These are phyloP conservation scores for Pollenia griseotomentosa DNA, from an alignment of 2,888 invertebrate genomes.

Conservation along the genomic window DNA sequence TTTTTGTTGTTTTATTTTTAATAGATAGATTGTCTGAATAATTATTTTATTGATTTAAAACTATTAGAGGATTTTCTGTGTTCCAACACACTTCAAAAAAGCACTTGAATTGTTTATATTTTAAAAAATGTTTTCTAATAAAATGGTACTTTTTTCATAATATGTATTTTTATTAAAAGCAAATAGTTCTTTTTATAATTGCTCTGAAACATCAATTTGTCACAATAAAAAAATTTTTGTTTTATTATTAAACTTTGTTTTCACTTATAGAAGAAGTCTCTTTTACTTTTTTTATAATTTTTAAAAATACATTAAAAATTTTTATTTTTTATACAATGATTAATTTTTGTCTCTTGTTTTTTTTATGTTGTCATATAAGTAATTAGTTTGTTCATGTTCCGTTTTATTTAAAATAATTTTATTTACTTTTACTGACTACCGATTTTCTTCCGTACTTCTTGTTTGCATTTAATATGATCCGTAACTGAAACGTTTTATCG, in stretches of 20 bases:
- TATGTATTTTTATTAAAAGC: background rate
- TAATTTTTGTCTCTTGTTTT: too few species aligned
- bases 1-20: constrained; percentile 4
- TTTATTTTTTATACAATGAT: too few species aligned
- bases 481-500: constrained; percentile 76
- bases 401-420: background rate
- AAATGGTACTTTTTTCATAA: constrained; percentile 1
- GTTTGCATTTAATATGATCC: constrained; percentile 76
- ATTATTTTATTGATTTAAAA: background rate
- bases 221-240: too few species aligned
- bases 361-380: too few species aligned
- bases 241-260: background rate
- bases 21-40: background rate
- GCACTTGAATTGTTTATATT: constrained; percentile 9
- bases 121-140: background rate
- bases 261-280: background rate
- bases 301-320: too few species aligned
- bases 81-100: constrained; percentile 6
- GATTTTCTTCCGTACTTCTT: constrained; percentile 74
- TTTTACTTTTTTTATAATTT: background rate
- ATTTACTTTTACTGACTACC: constrained; percentile 4
- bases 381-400: constrained; percentile 8
- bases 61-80: constrained; percentile 15
- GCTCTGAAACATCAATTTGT: too few species aligned
- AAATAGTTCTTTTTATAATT: background rate